Conservation (phyloP, 2,113 vertebrate species). For the Tringa solitaria region DNA sequence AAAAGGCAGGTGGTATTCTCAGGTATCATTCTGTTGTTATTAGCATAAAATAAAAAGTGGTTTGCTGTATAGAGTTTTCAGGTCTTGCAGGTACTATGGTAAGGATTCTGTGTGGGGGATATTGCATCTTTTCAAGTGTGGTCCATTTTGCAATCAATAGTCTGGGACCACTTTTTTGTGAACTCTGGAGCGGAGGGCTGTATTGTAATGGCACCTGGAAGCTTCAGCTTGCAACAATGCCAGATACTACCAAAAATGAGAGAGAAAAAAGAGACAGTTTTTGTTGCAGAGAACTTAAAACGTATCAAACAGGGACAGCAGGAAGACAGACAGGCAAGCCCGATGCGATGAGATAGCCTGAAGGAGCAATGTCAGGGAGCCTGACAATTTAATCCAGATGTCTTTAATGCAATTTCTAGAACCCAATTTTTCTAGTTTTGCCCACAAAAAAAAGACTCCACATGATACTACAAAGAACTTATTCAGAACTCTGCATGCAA, state of each 20-base stretch:
- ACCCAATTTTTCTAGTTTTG: not conserved
- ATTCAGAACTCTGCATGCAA: not conserved
- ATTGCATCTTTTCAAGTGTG: not conserved
- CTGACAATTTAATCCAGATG: not conserved
- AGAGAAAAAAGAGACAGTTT: not conserved
- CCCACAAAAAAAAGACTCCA: not conserved
- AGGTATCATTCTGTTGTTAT: slow-evolving; percentile 3
- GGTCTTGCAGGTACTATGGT: not conserved
- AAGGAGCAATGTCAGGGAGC: not conserved
- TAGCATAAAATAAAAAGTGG: not conserved
- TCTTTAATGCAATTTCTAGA: not conserved
- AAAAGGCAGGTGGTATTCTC: not conserved
- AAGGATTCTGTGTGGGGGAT: not conserved
- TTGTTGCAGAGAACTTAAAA: not conserved
- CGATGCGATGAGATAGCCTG: not conserved
- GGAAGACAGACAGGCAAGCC: not conserved
- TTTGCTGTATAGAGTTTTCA: not conserved
- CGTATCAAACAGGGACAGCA: not conserved
- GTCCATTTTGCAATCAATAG: not conserved
- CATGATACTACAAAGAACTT: not conserved
- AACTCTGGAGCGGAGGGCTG: not conserved
- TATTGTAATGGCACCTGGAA: not conserved
- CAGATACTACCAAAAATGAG: not conserved
- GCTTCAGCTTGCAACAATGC: not conserved
- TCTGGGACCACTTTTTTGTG: not conserved